These are phyloP conservation scores for Drosophila subsilvestris DNA, from an alignment of 2,888 invertebrate species.

Conservation along the genomic window DNA sequence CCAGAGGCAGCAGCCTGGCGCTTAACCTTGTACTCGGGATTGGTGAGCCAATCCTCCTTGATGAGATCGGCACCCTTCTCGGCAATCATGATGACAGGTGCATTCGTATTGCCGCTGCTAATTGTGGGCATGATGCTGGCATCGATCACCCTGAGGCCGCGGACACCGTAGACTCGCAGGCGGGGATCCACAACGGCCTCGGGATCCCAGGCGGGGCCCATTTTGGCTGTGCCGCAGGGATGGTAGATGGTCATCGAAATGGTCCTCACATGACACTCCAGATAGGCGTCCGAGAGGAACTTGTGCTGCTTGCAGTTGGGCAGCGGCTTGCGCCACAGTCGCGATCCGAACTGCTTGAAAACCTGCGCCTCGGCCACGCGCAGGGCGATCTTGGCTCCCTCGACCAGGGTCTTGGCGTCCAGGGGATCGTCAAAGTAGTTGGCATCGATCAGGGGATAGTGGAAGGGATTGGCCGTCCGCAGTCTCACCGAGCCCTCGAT, in stretches of 20 bases:
- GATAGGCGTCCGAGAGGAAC: conserved; percentile 92
- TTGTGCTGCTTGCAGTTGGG: conserved; percentile 90
- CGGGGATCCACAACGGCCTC: conserved; percentile 93
- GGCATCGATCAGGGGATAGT: conserved; percentile 94
- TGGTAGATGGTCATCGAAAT: conserved; percentile 96
- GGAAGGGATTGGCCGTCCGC: conserved; percentile 92
- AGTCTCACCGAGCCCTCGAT: conserved; percentile 92
- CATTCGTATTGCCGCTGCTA: conserved; percentile 95
- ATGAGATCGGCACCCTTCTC: conserved; percentile 95
- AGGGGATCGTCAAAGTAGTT: conserved; percentile 94
- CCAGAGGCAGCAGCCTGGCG: conserved; percentile 36
- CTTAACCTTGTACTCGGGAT: conserved; percentile 81
- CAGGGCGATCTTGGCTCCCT: conserved; percentile 91
- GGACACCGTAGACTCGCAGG: conserved; percentile 90
- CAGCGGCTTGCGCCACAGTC: conserved; percentile 89
- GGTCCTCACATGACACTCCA: conserved; percentile 94
- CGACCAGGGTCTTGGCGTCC: conserved; percentile 92
- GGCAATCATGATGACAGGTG: conserved; percentile 95
- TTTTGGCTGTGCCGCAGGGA: conserved; percentile 94
- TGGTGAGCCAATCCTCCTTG: conserved; percentile 91
- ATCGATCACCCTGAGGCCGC: conserved; percentile 92
- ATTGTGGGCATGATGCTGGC: conserved; percentile 96
- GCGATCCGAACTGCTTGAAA: conserved; percentile 92
- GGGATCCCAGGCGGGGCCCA: conserved; percentile 92
- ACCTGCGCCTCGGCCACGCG: conserved; percentile 90